Evolutionary conservation across 2,797 vertebrate genomes (phyloP).

Genomic region (Heterohyrax brucei): DNA sequence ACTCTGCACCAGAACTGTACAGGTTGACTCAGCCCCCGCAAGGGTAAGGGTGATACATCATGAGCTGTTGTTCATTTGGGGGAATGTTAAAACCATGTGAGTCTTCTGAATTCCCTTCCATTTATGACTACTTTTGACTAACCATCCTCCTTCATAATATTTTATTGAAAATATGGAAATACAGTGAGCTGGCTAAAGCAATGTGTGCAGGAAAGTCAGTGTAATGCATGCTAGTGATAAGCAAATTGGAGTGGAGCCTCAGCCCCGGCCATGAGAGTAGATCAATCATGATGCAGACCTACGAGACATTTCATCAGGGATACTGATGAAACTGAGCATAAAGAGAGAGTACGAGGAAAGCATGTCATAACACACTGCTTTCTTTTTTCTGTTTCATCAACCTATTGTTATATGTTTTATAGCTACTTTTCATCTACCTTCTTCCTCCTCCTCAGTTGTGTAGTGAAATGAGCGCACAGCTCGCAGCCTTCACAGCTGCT

Average conservation of each 20-base stretch:
- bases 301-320: background rate
- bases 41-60: background rate
- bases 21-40: background rate
- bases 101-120: conserved; percentile 23
- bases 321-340: background rate
- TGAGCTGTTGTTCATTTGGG: background rate
- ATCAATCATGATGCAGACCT: background rate
- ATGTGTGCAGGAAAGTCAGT: background rate
- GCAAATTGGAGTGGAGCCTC: background rate
- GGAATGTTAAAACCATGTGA: background rate
- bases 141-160: background rate
- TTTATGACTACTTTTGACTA: background rate
- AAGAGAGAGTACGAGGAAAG: background rate
- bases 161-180: conserved; percentile 27
- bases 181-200: background rate
- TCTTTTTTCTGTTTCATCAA: background rate
- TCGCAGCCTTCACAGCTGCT: background rate
- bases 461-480: background rate
- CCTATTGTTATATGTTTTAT: background rate
- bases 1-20: conserved; percentile 11
- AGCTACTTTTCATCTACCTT: background rate
- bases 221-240: background rate
- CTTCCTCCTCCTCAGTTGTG: background rate
- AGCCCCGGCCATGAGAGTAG: background rate
- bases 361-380: background rate